Conservation (phyloP, 2,113 vertebrate genomes). For the Suricata suricatta region DNA sequence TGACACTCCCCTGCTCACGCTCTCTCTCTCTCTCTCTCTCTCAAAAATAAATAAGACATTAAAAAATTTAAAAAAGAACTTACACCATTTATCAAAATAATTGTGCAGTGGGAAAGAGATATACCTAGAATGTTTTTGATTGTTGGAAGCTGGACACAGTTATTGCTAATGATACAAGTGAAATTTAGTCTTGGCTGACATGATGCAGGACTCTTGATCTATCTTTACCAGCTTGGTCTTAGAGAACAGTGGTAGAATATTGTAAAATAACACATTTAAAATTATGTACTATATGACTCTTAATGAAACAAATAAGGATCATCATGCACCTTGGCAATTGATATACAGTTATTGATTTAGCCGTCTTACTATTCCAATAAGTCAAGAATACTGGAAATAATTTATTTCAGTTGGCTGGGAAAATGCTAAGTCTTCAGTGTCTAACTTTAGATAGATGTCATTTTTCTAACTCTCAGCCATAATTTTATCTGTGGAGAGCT, state of each 20-base stretch:
- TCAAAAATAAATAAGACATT: no score
- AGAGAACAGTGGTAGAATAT: background rate
- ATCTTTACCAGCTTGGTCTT: background rate
- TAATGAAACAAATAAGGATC: constrained; percentile 8
- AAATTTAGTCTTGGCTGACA: background rate
- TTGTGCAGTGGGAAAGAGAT: background rate
- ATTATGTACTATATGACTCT: background rate
- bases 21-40: no score
- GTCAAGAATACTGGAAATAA: constrained; percentile 38
- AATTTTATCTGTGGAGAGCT: constrained; percentile 30
- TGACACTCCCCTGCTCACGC: no score
- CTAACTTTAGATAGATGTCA: constrained; percentile 23
- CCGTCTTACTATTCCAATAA: constrained; percentile 31
- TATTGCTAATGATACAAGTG: background rate
- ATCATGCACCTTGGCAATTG: background rate
- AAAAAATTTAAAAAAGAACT: background rate
- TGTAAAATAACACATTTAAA: constrained; percentile 13
- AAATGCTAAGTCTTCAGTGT: constrained; percentile 28
- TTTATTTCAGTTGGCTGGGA: background rate
- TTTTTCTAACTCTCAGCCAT: constrained; percentile 22
- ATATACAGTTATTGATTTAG: constrained; percentile 29
- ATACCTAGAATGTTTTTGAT: background rate
- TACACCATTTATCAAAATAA: background rate
- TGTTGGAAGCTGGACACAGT: background rate
- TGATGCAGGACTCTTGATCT: background rate